Evolutionary conservation across 2,113 vertebrate genomes (phyloP).

Genomic region (Motacilla tschutschensis): DNA sequence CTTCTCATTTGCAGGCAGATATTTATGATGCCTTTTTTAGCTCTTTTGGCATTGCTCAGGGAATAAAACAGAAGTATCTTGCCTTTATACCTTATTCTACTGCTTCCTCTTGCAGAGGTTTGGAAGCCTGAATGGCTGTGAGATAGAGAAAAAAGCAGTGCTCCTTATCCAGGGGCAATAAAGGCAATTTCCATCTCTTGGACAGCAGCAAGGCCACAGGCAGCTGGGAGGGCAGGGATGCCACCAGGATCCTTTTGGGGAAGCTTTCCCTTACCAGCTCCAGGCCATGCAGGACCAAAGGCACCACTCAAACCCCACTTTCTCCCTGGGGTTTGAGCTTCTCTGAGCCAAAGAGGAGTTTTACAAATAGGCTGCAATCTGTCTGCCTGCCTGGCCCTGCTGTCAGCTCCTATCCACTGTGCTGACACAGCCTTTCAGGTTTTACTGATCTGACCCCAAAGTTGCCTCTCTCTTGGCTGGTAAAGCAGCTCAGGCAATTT

Average conservation of each 20-base stretch:
- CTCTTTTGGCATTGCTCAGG: too few relatives aligned
- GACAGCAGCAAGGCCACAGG: neutral
- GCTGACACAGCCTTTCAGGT: neutral
- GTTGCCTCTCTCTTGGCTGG: neutral
- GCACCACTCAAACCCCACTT: rapidly evolving
- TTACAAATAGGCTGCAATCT: rapidly evolving
- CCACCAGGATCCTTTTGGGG: neutral
- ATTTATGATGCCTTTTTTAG: neutral
- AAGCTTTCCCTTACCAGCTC: too few relatives aligned
- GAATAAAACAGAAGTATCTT: neutral
- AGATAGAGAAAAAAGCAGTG: neutral
- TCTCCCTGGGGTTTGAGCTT: rapidly evolving
- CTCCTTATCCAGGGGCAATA: neutral
- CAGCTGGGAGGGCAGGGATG: rapidly evolving
- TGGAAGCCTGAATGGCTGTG: neutral
- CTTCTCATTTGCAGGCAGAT: neutral
- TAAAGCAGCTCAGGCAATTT: neutral
- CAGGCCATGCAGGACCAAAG: neutral
- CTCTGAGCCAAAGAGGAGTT: neutral
- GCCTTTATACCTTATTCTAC: neutral
- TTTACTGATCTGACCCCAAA: neutral
- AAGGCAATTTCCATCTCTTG: neutral
- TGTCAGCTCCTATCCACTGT: rapidly evolving
- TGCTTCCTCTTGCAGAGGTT: neutral
- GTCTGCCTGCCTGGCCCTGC: neutral